Evolutionary conservation across 1,140 invertebrate genomes (phyloP), one percentile per base, ranked within the genome.

Genomic region (Pristionchus pacificus): DNA sequence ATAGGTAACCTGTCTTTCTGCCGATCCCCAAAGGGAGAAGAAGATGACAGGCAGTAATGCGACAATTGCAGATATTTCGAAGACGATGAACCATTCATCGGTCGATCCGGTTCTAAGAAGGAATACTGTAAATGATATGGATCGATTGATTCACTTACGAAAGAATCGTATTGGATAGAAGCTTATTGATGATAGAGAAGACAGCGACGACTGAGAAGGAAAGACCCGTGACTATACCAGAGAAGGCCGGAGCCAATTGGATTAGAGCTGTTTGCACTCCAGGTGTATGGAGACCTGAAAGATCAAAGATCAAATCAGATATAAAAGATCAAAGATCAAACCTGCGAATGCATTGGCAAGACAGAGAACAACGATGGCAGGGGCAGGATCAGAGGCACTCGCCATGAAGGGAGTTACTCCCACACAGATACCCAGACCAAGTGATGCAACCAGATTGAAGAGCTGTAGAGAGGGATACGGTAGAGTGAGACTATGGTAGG

Each of bases 341-440:
- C 80, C 80, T 49, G 81, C 81, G 77, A 83, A 84, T 1, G 76
- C 75, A 66, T 75, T 83, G 25, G 78, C 81, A 14, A 83, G 31
- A 69, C 81, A 82, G 15, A 82, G 65, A 59, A 78, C 67, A 27
- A 78, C 60, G 28, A 83, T 71, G 10, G 78, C 78, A 38, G 62
- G 61, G 32, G 72, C 72, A 32, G 69, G 58, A 13, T 77, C 68
- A 29, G 76, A 32, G 6, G 74, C 32, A 14, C 49, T 57, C 29
- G 67, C 64, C 24, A 84, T 55, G 19, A 83, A 55, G 6, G 81
- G 82, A 58, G 80, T 80, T 31, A 76, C 61, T 14, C 64, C 73
- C 38, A 80, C 67, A 61, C 78, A 84, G 30, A 82, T 58, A 27
- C 76, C 81, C 10, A 82, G 74, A 25, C 81, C 81, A 2, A 84